A percentile compares a stretch with the other conserved stretches of the same genome.
phyloP scores from a whole-genome alignment of 2,888 invertebrate genomes.

The Hirtodrosophila cameraria region DNA sequence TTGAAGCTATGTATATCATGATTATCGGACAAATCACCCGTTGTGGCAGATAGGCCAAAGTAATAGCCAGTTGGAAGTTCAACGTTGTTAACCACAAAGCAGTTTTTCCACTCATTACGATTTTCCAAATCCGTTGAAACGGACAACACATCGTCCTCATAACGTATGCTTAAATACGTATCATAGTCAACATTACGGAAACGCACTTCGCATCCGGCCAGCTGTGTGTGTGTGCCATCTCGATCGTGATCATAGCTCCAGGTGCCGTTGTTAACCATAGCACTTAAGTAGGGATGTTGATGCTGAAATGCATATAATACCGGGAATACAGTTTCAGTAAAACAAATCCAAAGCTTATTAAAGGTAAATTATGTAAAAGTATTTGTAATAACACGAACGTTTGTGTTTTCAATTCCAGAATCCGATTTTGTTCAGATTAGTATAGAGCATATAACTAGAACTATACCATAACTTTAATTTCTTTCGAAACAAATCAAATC shows the following conservation, averaged over 20 bases:
- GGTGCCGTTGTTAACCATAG: conserved; percentile 98
- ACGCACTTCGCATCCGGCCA: conserved; percentile 98
- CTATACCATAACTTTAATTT: no score
- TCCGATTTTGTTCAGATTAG: no score
- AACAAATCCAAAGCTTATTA: no score
- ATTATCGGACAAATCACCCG: conserved; percentile 98
- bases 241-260: conserved; percentile 98
- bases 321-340: neutral
- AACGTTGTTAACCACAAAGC: conserved; percentile 94
- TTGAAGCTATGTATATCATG: conserved; percentile 97
- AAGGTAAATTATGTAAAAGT: no score
- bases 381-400: no score
- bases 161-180: conserved; percentile 94
- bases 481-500: no score
- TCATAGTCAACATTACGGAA: conserved; percentile 96
- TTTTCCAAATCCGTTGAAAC: conserved; percentile 96
- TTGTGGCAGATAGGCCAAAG: conserved; percentile 97
- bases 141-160: conserved; percentile 94
- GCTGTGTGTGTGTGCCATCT: conserved; percentile 98
- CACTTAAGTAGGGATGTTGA: conserved; percentile 98
- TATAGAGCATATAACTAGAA: no score
- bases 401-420: no score
- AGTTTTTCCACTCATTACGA: conserved; percentile 96
- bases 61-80: conserved; percentile 97
- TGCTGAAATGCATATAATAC: conserved; percentile 87